Base-by-base conservation (phyloP, 2,888 invertebrate genomes). In the Papilio elwesi region DNA sequence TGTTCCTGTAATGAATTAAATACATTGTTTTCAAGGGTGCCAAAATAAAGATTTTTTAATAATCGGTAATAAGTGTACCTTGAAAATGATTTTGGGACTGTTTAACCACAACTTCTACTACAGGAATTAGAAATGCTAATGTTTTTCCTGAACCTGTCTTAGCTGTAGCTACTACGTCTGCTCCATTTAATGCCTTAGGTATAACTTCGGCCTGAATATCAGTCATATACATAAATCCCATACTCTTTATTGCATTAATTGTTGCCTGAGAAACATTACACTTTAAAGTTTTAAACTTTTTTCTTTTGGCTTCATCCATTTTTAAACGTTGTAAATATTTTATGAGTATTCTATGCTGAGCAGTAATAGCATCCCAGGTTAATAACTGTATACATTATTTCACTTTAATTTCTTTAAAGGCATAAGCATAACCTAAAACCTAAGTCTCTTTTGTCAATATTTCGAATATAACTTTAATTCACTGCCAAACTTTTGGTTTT, bases 81-180 rank as follows among this genome's bases (percentile, higher is more conserved):
- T 76, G 67, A 53, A 55, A 59, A 48, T 62, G 38, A 10, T 80
- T 82, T 11, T 79, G 76, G 74, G 79, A 67, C 69, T 78, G 77
- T 87, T 97, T 98, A 82, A 96, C 94, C 70, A 98, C 96, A 67
- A 97, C 92, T 90, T 99, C 99, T n/a, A 99, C 94, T 11, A 97
- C 97, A 8, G 99, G 99, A 76, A 99, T 96, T 0, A 99, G 95
- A 87, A 99, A 99, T 0, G 99, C 98, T 71, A 99, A 90, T 0
- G 99, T 99, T 94, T 99, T 99, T 67, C 99, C 99, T 72, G 98
- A 98, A 0, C 99, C 99, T 13, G 99, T 99, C 91, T 97, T 97
- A 0, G 99, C 99, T 71, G 98, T 96, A 43, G 98, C 99, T 38
- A 99, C 97, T 73, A 99, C 92, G 94, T 99, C 99, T 76, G 96